Conservation (phyloP, 1,140 invertebrate genomes). For the Onthophagus taurus region DNA sequence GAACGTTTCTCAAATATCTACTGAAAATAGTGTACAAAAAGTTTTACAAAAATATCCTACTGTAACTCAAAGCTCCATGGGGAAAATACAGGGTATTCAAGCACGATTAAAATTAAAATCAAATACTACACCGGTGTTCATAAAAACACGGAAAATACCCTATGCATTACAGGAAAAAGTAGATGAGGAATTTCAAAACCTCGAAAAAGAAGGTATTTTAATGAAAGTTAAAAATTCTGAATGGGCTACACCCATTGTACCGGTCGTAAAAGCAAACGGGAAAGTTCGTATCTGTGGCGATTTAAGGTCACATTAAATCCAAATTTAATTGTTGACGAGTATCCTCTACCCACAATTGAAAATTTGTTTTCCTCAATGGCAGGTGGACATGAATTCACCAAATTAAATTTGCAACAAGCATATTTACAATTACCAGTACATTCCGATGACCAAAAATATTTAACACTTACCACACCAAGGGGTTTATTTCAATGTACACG, state of each 20-base stretch:
- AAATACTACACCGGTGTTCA: neutral
- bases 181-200: slow-evolving; percentile 34
- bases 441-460: slow-evolving; percentile 14
- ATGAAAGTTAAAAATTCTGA: slow-evolving; percentile 22
- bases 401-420: slow-evolving; percentile 18
- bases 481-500: slow-evolving; percentile 1
- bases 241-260: slow-evolving; percentile 37
- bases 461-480: slow-evolving; percentile 18
- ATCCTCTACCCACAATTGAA: slow-evolving; percentile 31
- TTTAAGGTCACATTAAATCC: slow-evolving; percentile 15
- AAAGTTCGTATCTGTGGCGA: slow-evolving; percentile 32
- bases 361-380: slow-evolving; percentile 33
- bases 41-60: slow-evolving; percentile 1
- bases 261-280: slow-evolving; percentile 33
- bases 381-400: slow-evolving; percentile 11
- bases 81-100: neutral
- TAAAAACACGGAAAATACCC: slow-evolving; percentile 14
- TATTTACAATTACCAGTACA: slow-evolving; percentile 23
- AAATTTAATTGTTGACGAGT: slow-evolving; percentile 13
- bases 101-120: neutral
- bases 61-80: neutral
- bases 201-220: slow-evolving; percentile 30
- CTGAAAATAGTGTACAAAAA: no score
- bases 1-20: no score
- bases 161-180: slow-evolving; percentile 34